These are phyloP conservation scores for Phyllotreta cruciferae DNA, from an alignment of 2,888 invertebrate genomes.

Conservation along the genomic window DNA sequence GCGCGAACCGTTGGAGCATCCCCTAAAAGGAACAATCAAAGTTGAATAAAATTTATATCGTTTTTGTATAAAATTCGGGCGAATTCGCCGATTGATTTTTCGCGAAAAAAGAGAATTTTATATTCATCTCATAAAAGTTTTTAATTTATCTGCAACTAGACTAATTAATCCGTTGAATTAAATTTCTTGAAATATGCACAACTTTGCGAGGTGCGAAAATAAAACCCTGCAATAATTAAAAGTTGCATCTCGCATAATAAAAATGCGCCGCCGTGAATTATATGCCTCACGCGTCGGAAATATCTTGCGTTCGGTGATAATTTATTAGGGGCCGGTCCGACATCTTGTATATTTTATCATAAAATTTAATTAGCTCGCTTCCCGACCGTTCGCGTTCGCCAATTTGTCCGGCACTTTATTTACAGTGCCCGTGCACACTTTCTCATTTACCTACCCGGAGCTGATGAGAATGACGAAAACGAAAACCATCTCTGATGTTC, in stretches of 20 bases:
- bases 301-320: constrained; percentile 34
- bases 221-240: constrained; percentile 40
- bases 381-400: constrained; percentile 23
- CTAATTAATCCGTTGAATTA: no score
- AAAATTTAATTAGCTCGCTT: constrained; percentile 35
- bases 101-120: not conserved
- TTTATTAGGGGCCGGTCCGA: constrained; percentile 34
- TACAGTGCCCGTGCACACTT: constrained; percentile 24
- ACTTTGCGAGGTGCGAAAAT: constrained; percentile 14
- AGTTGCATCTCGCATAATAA: constrained; percentile 45
- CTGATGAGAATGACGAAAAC: constrained; percentile 16
- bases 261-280: constrained; percentile 47
- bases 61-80: not conserved
- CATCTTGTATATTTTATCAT: constrained; percentile 37
- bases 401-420: constrained; percentile 33
- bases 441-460: constrained; percentile 22
- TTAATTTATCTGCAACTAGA: no score
- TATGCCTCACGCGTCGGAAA: constrained; percentile 41
- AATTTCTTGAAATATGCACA: constrained; percentile 10
- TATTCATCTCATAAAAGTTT: constrained; percentile 1
- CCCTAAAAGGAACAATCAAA: constrained; percentile 8
- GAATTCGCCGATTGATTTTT: no score
- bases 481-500: constrained; percentile 15
- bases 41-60: constrained; percentile 7
- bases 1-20: not conserved